Base-by-base conservation (phyloP, 2,113 vertebrate genomes). In the Nematolebias whitei region DNA sequence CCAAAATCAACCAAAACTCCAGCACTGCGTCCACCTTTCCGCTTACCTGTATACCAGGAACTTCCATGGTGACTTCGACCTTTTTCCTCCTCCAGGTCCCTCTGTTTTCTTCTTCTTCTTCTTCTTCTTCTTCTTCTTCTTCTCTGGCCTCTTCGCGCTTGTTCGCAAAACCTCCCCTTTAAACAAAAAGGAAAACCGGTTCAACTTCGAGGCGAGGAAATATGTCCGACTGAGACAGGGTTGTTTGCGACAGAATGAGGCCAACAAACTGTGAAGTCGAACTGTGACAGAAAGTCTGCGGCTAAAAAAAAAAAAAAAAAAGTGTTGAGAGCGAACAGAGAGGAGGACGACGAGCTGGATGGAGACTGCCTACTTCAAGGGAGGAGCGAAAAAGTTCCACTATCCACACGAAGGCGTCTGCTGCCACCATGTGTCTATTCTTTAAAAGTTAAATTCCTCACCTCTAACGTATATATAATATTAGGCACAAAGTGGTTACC, bases 1-100 rank as follows among this genome's bases (percentile, higher is more conserved):
- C 58, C 6, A 55, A 61, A 49, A 13, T 2, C 19, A 2, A 19
- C 1, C 16, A 23, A 39, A 18, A 10, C 20, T 10, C 19, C 6
- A 40, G 2, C 32, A 20, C 13, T 14, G 50, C 32, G 54, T 79
- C 66, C 76, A 85, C 81, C 87, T 85, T 78, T 57, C 14, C 5
- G 1, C 84, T 87, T 48, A 90, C 89, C 89, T 90, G 89, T 85
- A 89, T 88, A 82, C 89, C 89, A 81, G 87, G 87, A 85, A 89
- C 89, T 44, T 90, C 89, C 89, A 90, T 90, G 76, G 77, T 73
- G 45, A 71, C 76, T 81, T 79, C 78, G 51, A 71, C 80, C 85
- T 84, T 85, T 15, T 76, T 83, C 75, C 81, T 85, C 85, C 81
- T 71, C 86, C 83, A 71, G 74, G 39, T 78, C 58, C 39, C 2